phyloP scores from a whole-genome alignment of 2,888 invertebrate genomes.

The Parascotia fuliginaria region DNA sequence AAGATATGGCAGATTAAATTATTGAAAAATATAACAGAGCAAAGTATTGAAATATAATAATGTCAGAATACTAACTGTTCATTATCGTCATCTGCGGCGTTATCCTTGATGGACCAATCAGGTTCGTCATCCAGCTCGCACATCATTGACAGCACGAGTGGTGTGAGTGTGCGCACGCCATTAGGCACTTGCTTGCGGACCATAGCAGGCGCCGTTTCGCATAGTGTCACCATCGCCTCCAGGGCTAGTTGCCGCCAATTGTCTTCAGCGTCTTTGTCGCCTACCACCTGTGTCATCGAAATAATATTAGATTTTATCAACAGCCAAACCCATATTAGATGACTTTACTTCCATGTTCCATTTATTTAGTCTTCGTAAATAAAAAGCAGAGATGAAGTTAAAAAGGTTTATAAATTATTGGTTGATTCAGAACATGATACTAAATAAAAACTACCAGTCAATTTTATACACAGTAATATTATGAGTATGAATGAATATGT shows the following conservation, averaged over 20 bases:
- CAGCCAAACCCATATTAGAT: no score
- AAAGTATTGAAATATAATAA: no score
- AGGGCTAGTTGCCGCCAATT: slow-evolving; percentile 96
- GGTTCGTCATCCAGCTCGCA: slow-evolving; percentile 97
- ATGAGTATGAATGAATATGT: background rate
- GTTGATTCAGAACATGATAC: no score
- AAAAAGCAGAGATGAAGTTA: no score
- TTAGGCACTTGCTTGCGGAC: slow-evolving; percentile 96
- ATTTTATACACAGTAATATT: no score
- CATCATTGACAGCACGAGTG: slow-evolving; percentile 96
- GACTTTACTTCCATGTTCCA: no score
- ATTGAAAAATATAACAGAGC: no score
- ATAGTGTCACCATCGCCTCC: slow-evolving; percentile 93
- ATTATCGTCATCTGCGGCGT: slow-evolving; percentile 96
- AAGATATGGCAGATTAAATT: no score
- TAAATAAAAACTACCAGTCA: no score
- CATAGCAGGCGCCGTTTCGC: slow-evolving; percentile 98
- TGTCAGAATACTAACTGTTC: slow-evolving; percentile 88
- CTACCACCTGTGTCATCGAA: slow-evolving; percentile 83
- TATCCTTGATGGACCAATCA: slow-evolving; percentile 94
- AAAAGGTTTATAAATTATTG: no score
- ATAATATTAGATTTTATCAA: background rate
- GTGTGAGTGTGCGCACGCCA: slow-evolving; percentile 92
- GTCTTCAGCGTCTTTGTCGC: slow-evolving; percentile 89
- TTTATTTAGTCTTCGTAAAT: no score